These are phyloP conservation scores for Enteromius paludinosus DNA, from an alignment of 2,797 vertebrate genomes.

Conservation along the genomic window DNA sequence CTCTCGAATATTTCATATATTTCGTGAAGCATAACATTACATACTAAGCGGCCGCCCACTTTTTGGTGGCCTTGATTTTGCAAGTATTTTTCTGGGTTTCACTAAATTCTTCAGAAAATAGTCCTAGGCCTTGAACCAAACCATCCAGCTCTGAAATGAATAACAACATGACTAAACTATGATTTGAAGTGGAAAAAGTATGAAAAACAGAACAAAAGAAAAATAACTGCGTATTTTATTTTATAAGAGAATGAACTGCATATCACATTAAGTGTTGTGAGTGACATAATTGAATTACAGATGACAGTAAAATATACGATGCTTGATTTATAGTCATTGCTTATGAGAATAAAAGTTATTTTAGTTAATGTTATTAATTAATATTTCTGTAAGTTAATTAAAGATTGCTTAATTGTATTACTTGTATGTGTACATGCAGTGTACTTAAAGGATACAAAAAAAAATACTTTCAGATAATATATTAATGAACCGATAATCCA, in stretches of 20 bases:
- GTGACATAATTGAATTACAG: not conserved
- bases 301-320: not conserved
- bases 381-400: not conserved
- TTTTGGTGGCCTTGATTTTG: constrained; percentile 13
- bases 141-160: not conserved
- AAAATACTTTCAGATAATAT: not conserved
- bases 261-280: not conserved
- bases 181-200: not conserved
- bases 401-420: not conserved
- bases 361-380: not conserved
- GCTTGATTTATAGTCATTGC: not conserved
- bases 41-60: constrained; percentile 11
- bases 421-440: not conserved
- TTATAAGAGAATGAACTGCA: not conserved
- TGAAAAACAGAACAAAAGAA: not conserved
- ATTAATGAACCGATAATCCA: not conserved
- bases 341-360: not conserved
- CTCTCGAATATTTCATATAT: constrained; percentile 58
- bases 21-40: constrained; percentile 52
- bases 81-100: constrained; percentile 9
- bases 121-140: constrained; percentile 14
- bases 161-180: not conserved
- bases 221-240: not conserved
- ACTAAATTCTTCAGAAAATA: constrained; percentile 4
- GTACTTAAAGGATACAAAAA: not conserved